A percentile compares a stretch with the other conserved stretches of the same genome.
Evolutionary conservation across 2,888 invertebrate genomes (phyloP).

Genomic region (Campoletis raptor): DNA sequence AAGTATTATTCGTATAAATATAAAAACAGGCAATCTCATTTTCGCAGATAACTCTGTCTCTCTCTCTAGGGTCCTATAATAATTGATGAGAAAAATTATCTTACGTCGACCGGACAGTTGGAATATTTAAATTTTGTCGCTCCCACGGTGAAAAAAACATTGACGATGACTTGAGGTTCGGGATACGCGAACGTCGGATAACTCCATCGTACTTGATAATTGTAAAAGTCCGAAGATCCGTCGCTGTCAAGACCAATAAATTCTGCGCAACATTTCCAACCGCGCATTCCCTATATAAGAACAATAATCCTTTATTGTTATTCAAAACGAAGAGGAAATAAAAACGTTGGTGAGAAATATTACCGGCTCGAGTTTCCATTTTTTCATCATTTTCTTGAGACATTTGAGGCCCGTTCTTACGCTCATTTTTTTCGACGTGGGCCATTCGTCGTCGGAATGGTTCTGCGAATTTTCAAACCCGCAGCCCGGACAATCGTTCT

Average conservation of each 20-base stretch:
- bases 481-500: conserved; percentile 39
- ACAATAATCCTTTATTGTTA: neutral
- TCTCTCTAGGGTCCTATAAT: too few species aligned
- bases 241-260: conserved; percentile 69
- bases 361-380: conserved; percentile 76
- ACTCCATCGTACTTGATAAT: conserved; percentile 83
- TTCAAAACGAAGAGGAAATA: too few species aligned
- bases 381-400: conserved; percentile 74
- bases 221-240: conserved; percentile 69
- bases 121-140: conserved; percentile 65
- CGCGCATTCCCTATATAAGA: conserved; percentile 71
- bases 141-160: conserved; percentile 84
- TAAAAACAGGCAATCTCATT: too few species aligned
- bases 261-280: conserved; percentile 74
- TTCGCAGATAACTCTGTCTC: too few species aligned
- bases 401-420: conserved; percentile 61
- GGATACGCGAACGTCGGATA: conserved; percentile 84
- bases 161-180: conserved; percentile 85
- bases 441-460: conserved; percentile 69
- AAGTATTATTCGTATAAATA: neutral
- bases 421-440: conserved; percentile 68
- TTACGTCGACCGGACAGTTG: conserved; percentile 73
- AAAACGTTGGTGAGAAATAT: neutral
- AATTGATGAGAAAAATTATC: neutral
- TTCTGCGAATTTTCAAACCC: conserved; percentile 35